phyloP scores from a whole-genome alignment of 2,113 vertebrate genomes.

The Pantherophis guttatus region DNA sequence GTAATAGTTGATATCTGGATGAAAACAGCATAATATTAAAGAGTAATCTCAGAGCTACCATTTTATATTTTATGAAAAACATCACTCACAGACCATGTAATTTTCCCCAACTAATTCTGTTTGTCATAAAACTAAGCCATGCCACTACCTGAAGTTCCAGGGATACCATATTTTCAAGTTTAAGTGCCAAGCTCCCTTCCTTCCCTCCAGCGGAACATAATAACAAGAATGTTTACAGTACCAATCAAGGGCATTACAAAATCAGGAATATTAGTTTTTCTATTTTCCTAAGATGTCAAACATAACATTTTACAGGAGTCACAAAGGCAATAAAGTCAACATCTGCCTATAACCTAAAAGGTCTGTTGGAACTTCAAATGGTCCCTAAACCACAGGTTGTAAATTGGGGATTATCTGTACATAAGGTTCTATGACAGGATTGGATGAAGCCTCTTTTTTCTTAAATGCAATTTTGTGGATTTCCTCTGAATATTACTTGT shows the following conservation, averaged over 20 bases:
- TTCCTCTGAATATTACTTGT: neutral
- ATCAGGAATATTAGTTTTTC: neutral
- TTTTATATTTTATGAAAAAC: neutral
- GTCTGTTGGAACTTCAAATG: neutral
- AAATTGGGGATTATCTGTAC: neutral
- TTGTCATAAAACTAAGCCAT: neutral
- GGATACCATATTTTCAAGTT: neutral
- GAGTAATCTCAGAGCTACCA: neutral
- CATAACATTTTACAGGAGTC: neutral
- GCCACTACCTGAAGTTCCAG: neutral
- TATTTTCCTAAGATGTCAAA: neutral
- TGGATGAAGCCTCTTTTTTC: neutral
- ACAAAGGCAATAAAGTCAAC: neutral
- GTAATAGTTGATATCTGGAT: neutral
- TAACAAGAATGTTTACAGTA: neutral
- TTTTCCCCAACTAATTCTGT: neutral
- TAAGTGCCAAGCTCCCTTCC: neutral
- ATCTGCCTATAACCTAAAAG: neutral
- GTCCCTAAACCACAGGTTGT: neutral
- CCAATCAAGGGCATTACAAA: neutral
- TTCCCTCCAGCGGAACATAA: neutral
- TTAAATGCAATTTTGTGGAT: neutral
- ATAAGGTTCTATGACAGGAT: neutral
- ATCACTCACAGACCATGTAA: neutral
- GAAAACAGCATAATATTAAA: neutral